phyloP scores from a whole-genome alignment of 2,888 invertebrate genomes.

The Lepetodrilus schrolli region DNA sequence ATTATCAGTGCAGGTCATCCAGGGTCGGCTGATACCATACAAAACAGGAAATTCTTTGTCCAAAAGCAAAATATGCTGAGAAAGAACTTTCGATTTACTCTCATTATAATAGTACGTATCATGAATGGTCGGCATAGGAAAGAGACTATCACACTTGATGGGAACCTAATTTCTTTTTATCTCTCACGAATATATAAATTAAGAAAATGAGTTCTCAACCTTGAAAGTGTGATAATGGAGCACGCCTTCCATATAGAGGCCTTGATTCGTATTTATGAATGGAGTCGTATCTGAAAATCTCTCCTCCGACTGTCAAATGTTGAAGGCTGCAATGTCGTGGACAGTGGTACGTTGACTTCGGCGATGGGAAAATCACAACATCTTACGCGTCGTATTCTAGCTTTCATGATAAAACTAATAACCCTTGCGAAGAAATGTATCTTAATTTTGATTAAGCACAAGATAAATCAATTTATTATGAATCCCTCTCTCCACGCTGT shows the following conservation, averaged over 20 bases:
- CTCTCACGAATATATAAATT: conserved; percentile 2
- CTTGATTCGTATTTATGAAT: conserved; percentile 1
- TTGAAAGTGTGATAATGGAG: not conserved
- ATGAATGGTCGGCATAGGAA: not conserved
- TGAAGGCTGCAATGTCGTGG: not conserved
- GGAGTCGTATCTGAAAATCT: not conserved
- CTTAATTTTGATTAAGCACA: too few species aligned
- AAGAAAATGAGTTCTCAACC: conserved; percentile 19
- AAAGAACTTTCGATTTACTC: not conserved
- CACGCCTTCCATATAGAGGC: not conserved
- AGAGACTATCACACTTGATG: not conserved
- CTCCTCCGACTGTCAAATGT: not conserved
- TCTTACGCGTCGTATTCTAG: too few species aligned
- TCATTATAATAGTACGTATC: not conserved
- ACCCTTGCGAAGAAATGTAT: too few species aligned
- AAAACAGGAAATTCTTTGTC: conserved; percentile 1
- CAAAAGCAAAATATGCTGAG: conserved; percentile 20
- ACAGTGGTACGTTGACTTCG: not conserved
- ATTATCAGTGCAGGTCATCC: conserved; percentile 4
- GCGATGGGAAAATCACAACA: not conserved
- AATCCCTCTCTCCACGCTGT: too few species aligned
- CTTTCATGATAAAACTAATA: too few species aligned
- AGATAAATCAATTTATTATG: too few species aligned
- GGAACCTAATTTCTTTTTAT: not conserved
- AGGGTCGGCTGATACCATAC: not conserved